Evolutionary conservation across 2,888 invertebrate genomes (phyloP).

Genomic region (Orthosia cruda): DNA sequence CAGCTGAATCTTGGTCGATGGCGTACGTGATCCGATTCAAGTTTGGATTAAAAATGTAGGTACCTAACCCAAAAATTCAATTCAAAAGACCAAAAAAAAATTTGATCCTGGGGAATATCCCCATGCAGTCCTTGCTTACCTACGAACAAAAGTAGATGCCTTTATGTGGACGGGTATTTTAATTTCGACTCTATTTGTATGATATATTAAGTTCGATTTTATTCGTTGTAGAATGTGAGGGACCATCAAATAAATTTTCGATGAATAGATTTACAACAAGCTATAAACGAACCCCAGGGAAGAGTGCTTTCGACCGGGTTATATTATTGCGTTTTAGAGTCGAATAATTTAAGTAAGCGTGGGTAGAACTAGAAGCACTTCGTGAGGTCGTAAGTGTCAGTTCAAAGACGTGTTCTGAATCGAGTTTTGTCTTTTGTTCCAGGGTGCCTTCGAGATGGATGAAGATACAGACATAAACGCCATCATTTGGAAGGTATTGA

Average conservation of each 20-base stretch:
- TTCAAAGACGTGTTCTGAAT: conserved; percentile 29
- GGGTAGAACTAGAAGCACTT: conserved; percentile 44
- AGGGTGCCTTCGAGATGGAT: conserved; percentile 72
- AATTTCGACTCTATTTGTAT: conserved; percentile 65
- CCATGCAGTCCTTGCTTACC: conserved; percentile 68
- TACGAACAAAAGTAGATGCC: conserved; percentile 54
- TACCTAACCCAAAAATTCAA: conserved; percentile 62
- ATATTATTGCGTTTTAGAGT: conserved; percentile 65
- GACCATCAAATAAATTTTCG: conserved; percentile 72
- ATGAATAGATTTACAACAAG: conserved; percentile 78
- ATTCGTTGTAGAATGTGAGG: conserved; percentile 42
- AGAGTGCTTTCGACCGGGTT: conserved; percentile 70
- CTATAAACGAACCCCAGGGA: conserved; percentile 77
- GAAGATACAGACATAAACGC: conserved; percentile 72
- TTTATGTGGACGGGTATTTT: conserved; percentile 18
- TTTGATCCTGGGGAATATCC: conserved; percentile 79
- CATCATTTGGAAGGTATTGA: conserved; percentile 71
- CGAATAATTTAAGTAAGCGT: conserved; percentile 52
- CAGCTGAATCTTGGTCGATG: conserved; percentile 44
- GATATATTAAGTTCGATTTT: conserved; percentile 46
- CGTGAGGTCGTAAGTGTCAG: conserved; percentile 39
- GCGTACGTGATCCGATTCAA: conserved; percentile 74
- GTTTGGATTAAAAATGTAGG: conserved; percentile 48
- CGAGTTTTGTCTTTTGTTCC: conserved; percentile 67
- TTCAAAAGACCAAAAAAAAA: conserved; percentile 79